Percentiles rank a stretch among this genome's conserved stretches.
These are phyloP conservation scores for Tiaroga cobitis DNA, from an alignment of 2,797 vertebrate species.

Conservation along the genomic window DNA sequence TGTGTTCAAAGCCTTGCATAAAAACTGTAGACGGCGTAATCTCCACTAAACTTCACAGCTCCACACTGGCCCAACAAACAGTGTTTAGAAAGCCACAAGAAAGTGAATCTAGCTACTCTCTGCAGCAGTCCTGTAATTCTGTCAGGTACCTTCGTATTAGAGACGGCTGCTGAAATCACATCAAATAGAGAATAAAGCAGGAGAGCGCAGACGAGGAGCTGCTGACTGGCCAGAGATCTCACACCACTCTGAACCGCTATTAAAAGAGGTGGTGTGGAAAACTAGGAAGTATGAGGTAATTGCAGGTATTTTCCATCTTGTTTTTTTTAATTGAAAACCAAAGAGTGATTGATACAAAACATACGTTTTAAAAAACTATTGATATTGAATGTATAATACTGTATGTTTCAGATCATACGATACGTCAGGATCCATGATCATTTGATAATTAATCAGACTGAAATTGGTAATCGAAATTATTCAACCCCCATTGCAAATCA, in stretches of 20 bases:
- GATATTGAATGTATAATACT: not conserved
- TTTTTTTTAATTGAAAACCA: not conserved
- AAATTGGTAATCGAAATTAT: too few relatives aligned
- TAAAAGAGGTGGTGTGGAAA: slow-evolving; percentile 4
- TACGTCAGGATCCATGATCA: not conserved
- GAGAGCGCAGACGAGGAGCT: slow-evolving; percentile 4
- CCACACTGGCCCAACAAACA: slow-evolving; percentile 70
- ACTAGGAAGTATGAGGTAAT: not conserved
- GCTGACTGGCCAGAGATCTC: slow-evolving; percentile 40
- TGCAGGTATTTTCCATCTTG: not conserved
- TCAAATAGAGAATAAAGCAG: slow-evolving; percentile 76
- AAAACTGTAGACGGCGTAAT: slow-evolving; percentile 69
- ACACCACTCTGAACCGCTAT: slow-evolving; percentile 6
- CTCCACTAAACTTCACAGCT: slow-evolving; percentile 75
- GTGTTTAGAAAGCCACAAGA: slow-evolving; percentile 78
- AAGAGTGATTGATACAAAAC: not conserved
- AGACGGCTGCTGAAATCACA: slow-evolving; percentile 67
- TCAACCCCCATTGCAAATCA: too few relatives aligned
- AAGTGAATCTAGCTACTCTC: slow-evolving; percentile 76
- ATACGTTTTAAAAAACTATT: not conserved
- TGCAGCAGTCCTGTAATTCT: slow-evolving; percentile 78
- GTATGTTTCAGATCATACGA: not conserved
- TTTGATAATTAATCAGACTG: not conserved
- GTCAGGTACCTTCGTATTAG: slow-evolving; percentile 75
- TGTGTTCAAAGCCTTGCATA: slow-evolving; percentile 75